Base-by-base conservation (phyloP, 2,113 vertebrate genomes). In the Stomatorhinus ivindoensis region DNA sequence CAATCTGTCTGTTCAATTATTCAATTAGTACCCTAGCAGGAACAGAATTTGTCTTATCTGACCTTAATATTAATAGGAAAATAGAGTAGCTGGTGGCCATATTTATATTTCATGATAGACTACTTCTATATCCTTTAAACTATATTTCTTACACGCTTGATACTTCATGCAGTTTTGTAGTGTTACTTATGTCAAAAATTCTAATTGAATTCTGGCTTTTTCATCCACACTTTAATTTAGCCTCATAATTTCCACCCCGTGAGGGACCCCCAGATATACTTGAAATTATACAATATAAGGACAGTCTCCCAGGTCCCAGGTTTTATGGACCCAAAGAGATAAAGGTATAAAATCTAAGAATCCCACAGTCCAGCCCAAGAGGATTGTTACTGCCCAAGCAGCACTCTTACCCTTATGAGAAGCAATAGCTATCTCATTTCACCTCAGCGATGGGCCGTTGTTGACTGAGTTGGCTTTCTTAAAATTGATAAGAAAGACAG, bases 41-140 rank as follows among this genome's bases (percentile, higher is more conserved):
- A 82, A 35, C 88, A 51, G 73, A 89, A 89, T 82, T 89, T 47
- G n/a, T 82, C 46, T 80, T n/a, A 89, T 73, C 47, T 82, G 50
- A 89, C 39, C 69, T 89, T 82, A 89, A 89, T 88, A 88, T 88
- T 80, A 76, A 88, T 89, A 83, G 88, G 17, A 39, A 89, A 82
- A 89, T 55, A 83, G 73, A 82, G 88, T 82, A 48, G 73, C 50
- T 83, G 50, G 50, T 80, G 31, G 48, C 42, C 48, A 21, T 82
- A 82, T 89, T 89, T 89, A 82, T 89, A 42, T 83, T 89, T 89
- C 47, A 89, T 89, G 88, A 88, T 21, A 65, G n/a, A 82, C 88
- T n/a, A 15, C 69, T 82, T 27, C 17, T 80, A 27, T 15, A 89
- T 53, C 73, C 88, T 53, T 88, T 83, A 53, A 55, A 88, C n/a